Evolutionary conservation across 2,888 invertebrate genomes (phyloP), one percentile per base, ranked within the genome.

Genomic region (Molorchus minor): DNA sequence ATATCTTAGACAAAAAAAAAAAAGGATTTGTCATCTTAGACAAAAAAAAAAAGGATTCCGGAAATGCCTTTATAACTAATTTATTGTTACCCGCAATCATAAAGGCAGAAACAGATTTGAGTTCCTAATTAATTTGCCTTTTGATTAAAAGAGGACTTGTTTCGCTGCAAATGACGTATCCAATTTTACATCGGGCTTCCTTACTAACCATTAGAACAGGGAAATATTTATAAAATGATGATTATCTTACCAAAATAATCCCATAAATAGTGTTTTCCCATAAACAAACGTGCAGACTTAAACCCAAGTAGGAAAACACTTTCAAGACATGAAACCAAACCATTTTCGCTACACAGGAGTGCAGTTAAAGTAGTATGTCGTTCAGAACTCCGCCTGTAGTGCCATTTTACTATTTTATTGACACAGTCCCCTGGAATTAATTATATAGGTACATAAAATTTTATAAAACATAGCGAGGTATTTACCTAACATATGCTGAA

Each of bases 371-470:
- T 92, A 1, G 90, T 90, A 73, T 92, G 89, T 51, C 90, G 87
- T 77, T 96, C 89, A 58, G 93, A 88, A 73, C 89, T 91, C n/a
- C 92, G 87, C 71, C 93, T 90, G 77, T 95, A 96, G 79, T 95
- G 96, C 87, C 96, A 95, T 81, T 98, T 98, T 15, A 98, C 96
- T 72, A 99, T 92, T 17, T 92, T 92, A 81, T 98, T 99, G 2
- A 99, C 97, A 70, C 96, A 93, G 80, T 98, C 97, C 59, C 93
- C 94, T 72, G 19, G 44, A 67, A 68, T 29, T 10, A 33, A 3
- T n/a, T 33, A 5, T 25, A 25, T 25, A 5, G 8, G 25, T 8
- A 5, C 8, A 8, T 25, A 25, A 25, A 25, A 5, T 5, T 25
- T 25, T 25, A 25, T 25, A 5, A 25, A 8, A 3, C 25, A 25